phyloP scores from a whole-genome alignment of 2,888 invertebrate genomes.

The Cinara cedri region DNA sequence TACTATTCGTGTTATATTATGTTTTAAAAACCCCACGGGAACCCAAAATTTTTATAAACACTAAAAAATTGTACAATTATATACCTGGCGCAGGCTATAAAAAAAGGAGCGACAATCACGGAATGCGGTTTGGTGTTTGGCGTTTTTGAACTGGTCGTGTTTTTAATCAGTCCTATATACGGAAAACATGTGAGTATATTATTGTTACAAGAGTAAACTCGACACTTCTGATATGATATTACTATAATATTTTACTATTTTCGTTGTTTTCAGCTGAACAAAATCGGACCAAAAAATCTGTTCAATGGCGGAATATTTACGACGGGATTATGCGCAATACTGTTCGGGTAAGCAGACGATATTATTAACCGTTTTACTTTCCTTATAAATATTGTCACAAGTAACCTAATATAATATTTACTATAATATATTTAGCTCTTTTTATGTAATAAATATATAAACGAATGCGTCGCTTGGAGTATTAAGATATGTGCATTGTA shows the following conservation, averaged over 20 bases:
- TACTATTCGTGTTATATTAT: not conserved
- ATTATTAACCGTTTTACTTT: too few species aligned
- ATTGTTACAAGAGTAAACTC: not conserved
- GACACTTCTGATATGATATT: not conserved
- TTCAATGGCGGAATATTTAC: constrained; percentile 84
- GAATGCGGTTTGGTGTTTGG: constrained; percentile 89
- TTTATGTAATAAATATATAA: too few species aligned
- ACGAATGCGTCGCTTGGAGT: too few species aligned
- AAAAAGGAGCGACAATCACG: constrained; percentile 79
- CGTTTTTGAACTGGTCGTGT: constrained; percentile 82
- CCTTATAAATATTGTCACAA: too few species aligned
- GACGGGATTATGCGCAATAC: constrained; percentile 80
- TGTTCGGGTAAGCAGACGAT: constrained; percentile 72
- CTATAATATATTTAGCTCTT: too few species aligned
- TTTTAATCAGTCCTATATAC: constrained; percentile 80
- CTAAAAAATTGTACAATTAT: too few species aligned
- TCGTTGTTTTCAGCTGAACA: constrained; percentile 68
- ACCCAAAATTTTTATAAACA: too few species aligned
- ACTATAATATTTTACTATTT: not conserved
- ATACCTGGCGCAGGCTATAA: constrained; percentile 71
- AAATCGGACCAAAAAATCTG: constrained; percentile 78
- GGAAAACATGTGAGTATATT: constrained; percentile 73
- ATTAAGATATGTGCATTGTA: too few species aligned
- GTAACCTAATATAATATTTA: too few species aligned
- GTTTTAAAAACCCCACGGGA: too few species aligned